Base-by-base conservation (phyloP, 2,797 vertebrate genomes). In the Nyctibius grandis region DNA sequence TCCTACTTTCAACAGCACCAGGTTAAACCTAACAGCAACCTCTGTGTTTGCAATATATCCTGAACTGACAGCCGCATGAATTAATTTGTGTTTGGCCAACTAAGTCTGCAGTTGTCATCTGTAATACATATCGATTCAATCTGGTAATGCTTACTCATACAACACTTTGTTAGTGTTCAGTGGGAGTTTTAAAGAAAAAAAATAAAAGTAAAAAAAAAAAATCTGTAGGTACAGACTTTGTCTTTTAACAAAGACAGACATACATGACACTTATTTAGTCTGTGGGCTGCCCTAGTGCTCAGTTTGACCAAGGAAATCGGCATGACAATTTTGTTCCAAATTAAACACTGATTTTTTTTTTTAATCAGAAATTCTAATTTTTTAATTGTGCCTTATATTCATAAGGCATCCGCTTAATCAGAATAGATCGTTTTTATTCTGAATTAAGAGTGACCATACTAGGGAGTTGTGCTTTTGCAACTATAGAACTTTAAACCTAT, bases 51-150 rank as follows among this genome's bases (percentile, higher is more conserved):
- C 68, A 88, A 70, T 36, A 75, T 19, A 56, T 73, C 59, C 63
- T 91, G 54, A 74, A 78, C 28, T 95, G 82, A 90, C 54, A 90
- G 54, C 73, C 75, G 50, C 76, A 81, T 85, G 83, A 93, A 91
- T 94, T 90, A 85, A 83, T 90, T 91, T 53, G 38, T 85, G 20
- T 95, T 95, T 93, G 84, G 81, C 81, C 91, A 87, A 15, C 75
- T 77, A 85, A 89, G 15, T 53, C 84, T 91, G 61, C 42, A 95
- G 19, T 82, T 92, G 68, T 93, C 60, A 80, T 69, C 81, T 80
- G 34, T 82, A 61, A 79, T 76, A 80, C 25, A 7, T 68, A 77
- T 28, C 70, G 84, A 57, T 85, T 79, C 36, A 54, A 47, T 74
- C 31, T 91, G 64, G 11, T 22, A 85, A 59, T 78, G 72, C 25